Base-by-base conservation (phyloP, 1,140 invertebrate species). In the Popillia japonica region DNA sequence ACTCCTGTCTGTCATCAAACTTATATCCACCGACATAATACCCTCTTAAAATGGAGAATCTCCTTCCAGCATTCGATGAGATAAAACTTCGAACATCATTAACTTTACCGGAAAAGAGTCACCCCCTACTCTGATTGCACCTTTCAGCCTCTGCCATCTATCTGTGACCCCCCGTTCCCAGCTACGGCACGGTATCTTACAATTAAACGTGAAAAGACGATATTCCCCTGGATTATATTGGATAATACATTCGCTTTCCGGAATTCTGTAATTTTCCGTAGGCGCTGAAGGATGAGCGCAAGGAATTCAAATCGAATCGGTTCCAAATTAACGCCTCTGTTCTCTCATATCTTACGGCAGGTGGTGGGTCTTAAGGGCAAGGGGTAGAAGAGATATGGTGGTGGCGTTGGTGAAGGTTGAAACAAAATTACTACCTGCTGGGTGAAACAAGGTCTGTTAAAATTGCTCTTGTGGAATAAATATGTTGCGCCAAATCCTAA, bases 261-360 rank as follows among this genome's bases (percentile, higher is more conserved):
- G 61, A 68, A 68, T 68, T 68, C 61, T 68, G 61, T 34, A 68
- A 68, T 68, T 68, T 68, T 68, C 61, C 61, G 61, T 68, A 34
- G 61, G 61, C 22, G 22, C 10, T 68, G 61, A 68, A 68, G 20
- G 22, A 68, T 68, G 61, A 27, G 48, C 48, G 14, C 48, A n/a
- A 17, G 61, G 61, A 68, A 68, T 68, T 68, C 23, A 34, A 34
- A 68, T 68, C 22, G 61, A 68, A 68, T 68, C 61, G 61, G 20
- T 68, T 68, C 27, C 61, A 68, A 68, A 68, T 68, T 68, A 68
- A 68, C 61, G 61, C 61, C 20, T 17, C 27, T 8, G 61, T 34
- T 27, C 61, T 27, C 61, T 68, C 61, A 68, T 68, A 68, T 68
- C 61, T 68, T 27, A 68, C 61, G 61, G 61, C 61, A 55, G 48